Evolutionary conservation across 1,140 invertebrate species (phyloP).

Genomic region (Drosophila santomea): DNA sequence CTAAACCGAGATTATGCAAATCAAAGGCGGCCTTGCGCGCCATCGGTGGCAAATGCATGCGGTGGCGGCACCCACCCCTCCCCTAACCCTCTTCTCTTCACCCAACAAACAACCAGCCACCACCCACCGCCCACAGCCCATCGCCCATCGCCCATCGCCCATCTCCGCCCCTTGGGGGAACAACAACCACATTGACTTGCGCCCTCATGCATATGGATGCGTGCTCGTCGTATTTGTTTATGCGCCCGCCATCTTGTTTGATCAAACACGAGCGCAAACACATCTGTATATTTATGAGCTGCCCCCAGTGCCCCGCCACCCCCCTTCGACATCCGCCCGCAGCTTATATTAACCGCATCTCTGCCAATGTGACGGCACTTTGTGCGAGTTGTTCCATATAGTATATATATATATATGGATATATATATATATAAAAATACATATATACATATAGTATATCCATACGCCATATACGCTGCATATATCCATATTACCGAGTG

Average conservation of each 20-base stretch:
- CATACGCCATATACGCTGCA: no score
- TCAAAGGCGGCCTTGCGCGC: constrained; percentile 47
- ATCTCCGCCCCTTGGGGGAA: background rate
- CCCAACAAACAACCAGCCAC: no score
- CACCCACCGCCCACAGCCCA: no score
- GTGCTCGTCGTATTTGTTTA: constrained; percentile 56
- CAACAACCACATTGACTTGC: constrained; percentile 60
- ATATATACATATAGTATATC: no score
- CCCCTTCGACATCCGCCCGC: background rate
- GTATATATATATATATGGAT: no score
- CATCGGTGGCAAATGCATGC: constrained; percentile 37
- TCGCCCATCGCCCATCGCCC: no score
- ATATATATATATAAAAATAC: no score
- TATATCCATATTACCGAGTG: no score
- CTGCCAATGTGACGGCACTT: constrained; percentile 38
- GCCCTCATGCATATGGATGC: constrained; percentile 72
- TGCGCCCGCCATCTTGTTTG: constrained; percentile 71
- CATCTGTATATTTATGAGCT: constrained; percentile 78
- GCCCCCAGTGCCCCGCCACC: background rate
- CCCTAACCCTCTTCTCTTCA: background rate
- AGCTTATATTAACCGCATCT: constrained; percentile 40
- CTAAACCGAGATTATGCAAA: constrained; percentile 76
- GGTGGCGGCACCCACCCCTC: background rate
- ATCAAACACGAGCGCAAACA: constrained; percentile 69
- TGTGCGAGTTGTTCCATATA: constrained; percentile 17